These are phyloP conservation scores for Malurus splendens DNA, from an alignment of 2,797 vertebrate species.

Conservation along the genomic window DNA sequence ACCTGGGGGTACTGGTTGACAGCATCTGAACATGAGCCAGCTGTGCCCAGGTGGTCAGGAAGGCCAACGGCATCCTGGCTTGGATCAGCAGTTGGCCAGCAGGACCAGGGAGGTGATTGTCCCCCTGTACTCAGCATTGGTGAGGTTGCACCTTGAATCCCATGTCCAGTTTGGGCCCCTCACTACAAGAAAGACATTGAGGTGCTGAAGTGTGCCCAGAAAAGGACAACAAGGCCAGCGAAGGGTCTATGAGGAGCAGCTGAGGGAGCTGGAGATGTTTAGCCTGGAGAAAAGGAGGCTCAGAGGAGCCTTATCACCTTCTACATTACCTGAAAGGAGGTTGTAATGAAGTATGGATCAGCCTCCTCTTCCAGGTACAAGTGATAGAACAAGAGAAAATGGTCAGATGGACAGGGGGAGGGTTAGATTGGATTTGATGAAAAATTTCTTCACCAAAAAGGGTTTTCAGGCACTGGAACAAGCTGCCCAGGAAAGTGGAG, in stretches of 20 bases:
- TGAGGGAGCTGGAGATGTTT: neutral
- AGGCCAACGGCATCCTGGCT: neutral
- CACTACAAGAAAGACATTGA: neutral
- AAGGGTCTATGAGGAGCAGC: neutral
- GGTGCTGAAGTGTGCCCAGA: fast-evolving
- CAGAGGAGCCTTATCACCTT: neutral
- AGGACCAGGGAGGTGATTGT: neutral
- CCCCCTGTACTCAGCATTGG: fast-evolving
- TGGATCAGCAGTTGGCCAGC: neutral
- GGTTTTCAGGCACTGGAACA: neutral
- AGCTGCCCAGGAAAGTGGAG: neutral
- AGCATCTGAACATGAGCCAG: neutral
- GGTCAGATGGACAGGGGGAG: neutral
- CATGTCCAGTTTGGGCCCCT: neutral
- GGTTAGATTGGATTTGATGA: neutral
- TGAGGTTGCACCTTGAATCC: neutral
- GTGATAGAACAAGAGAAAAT: neutral
- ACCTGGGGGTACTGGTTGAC: fast-evolving
- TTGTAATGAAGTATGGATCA: neutral
- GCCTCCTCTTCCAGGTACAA: neutral
- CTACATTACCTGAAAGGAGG: neutral
- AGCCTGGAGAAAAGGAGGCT: neutral
- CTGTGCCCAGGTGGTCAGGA: neutral
- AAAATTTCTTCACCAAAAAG: neutral
- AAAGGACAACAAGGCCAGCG: neutral